These are phyloP conservation scores for Chymomyza costata DNA, from an alignment of 1,140 invertebrate genomes.

Conservation along the genomic window DNA sequence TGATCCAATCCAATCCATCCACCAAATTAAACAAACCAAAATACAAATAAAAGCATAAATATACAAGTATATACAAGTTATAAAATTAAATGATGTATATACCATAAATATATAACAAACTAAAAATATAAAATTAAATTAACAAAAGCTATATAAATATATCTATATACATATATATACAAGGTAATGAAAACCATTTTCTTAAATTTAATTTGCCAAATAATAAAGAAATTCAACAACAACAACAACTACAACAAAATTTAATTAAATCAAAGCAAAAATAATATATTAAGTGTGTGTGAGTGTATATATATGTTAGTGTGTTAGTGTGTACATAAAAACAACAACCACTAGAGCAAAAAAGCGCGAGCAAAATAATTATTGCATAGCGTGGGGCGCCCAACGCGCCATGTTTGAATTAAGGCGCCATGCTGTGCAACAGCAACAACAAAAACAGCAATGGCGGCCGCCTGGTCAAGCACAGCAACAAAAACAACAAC, in stretches of 20 bases:
- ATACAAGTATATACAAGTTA: no score
- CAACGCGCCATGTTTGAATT: constrained; percentile 16
- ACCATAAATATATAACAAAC: constrained; percentile 5
- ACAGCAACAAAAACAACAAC: constrained; percentile 20
- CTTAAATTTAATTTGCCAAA: neutral
- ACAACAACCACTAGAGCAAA: neutral
- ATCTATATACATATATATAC: constrained; percentile 2
- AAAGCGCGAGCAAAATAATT: neutral
- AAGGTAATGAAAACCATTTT: neutral
- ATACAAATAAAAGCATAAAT: no score
- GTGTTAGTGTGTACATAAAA: no score
- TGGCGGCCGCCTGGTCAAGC: no score
- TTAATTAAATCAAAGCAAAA: constrained; percentile 8
- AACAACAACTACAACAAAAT: constrained; percentile 4
- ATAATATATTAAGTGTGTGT: constrained; percentile 14
- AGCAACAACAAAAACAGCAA: constrained; percentile 13
- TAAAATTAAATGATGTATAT: no score
- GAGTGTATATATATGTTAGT: no score
- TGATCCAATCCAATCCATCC: constrained; percentile 60
- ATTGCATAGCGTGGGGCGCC: no score
- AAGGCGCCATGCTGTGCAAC: constrained; percentile 27
- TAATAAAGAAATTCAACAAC: neutral
- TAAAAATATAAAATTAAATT: constrained; percentile 16
- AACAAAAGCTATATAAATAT: constrained; percentile 6
- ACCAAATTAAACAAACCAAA: constrained; percentile 16